Evolutionary conservation across 2,113 vertebrate species (phyloP).

Genomic region (Corydoras sp.): DNA sequence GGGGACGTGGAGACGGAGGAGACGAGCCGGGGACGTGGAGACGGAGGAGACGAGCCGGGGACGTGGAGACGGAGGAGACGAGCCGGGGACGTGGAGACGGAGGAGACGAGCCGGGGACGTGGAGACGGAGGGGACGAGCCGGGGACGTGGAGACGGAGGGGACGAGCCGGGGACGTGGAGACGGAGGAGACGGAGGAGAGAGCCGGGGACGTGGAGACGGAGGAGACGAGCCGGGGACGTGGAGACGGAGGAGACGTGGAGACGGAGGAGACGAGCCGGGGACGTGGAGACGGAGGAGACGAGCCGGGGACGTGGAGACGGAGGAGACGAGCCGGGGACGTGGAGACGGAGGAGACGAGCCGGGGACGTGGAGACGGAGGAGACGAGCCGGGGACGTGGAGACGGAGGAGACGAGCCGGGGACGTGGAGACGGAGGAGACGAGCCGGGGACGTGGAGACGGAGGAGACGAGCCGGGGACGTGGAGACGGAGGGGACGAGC

Average conservation of each 20-base stretch:
- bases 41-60: constrained; percentile 48
- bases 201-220: constrained; percentile 40
- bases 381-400: constrained; percentile 47
- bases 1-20: constrained; percentile 56
- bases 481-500: no score
- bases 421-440: constrained; percentile 58
- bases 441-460: constrained; percentile 42
- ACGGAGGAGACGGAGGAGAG: constrained; percentile 55
- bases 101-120: constrained; percentile 49
- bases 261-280: constrained; percentile 55
- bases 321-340: constrained; percentile 50
- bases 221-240: constrained; percentile 49
- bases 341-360: constrained; percentile 46
- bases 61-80: constrained; percentile 58
- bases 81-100: constrained; percentile 40
- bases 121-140: no score
- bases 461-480: constrained; percentile 48
- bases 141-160: constrained; percentile 29
- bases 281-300: constrained; percentile 36
- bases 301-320: constrained; percentile 56
- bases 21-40: constrained; percentile 45
- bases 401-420: constrained; percentile 48
- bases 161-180: constrained; percentile 52
- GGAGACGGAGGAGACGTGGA: no score
- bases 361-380: constrained; percentile 55